phyloP scores from a whole-genome alignment of 2,797 vertebrate genomes.

The Sebastes iracundus region DNA sequence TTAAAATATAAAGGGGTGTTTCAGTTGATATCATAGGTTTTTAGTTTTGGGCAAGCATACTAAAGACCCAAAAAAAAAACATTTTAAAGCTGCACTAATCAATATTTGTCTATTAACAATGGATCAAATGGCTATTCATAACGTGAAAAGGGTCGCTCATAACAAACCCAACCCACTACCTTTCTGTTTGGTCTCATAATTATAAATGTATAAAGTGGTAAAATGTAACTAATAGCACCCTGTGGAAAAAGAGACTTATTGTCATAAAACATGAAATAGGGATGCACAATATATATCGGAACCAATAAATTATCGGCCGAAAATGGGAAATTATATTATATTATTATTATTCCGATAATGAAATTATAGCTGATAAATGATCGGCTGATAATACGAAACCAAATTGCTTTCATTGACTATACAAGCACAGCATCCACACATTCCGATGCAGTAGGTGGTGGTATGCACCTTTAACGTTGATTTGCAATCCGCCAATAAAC shows the following conservation, averaged over 20 bases:
- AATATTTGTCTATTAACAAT: neutral
- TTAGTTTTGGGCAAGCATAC: neutral
- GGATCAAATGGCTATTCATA: neutral
- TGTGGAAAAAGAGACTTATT: neutral
- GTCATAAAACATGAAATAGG: neutral
- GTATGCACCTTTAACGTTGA: neutral
- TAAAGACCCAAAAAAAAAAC: neutral
- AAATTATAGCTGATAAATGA: fast-evolving
- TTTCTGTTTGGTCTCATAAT: neutral
- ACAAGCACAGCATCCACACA: neutral
- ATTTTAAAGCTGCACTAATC: neutral
- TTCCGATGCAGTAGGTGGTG: fast-evolving
- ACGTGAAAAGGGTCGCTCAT: neutral
- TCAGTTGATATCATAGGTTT: neutral
- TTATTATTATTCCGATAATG: neutral
- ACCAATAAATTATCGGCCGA: neutral
- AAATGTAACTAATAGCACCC: neutral
- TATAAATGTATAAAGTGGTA: too few species aligned
- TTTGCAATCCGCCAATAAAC: neutral
- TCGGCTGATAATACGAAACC: neutral
- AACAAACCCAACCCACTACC: neutral
- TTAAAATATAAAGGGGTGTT: neutral
- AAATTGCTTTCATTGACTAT: neutral
- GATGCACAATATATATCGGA: too few species aligned
- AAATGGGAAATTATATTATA: neutral